Base-by-base conservation (phyloP, 2,888 invertebrate species). In the Oscheius sp. region DNA sequence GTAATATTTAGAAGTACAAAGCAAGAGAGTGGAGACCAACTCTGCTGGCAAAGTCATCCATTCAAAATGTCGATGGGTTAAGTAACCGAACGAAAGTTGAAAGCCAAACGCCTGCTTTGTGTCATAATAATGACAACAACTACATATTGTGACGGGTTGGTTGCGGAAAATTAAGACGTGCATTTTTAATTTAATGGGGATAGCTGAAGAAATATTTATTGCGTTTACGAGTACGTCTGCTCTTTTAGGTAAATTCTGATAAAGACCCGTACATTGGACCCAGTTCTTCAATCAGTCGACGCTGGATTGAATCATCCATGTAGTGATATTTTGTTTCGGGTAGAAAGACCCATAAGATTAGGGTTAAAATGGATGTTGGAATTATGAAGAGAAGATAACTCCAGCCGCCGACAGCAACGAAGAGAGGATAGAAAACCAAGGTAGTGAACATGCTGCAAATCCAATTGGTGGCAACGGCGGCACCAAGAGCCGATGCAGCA, bases 391-490 rank as follows among this genome's bases (percentile, higher is more conserved):
- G 59, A 17, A 82, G 38, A 69, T 82, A 83, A 56, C 80, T 80
- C 78, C 80, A 83, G 41, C 83, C 83, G 14, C 83, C 83, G 12
- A 82, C 62, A 1, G 71, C 59, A 14, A 41, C 41, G 41, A 24
- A 24, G n/a, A 82, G 38, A 1, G 83, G 83, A 67, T 83, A 83
- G 47, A 77, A 83, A 47, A 77, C 49, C 8, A 83, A 56, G 1
- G 80, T 83, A 0, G 82, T 82, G 22, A 82, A 30, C 41, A 79
- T 72, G 1, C 77, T 78, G 38, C 73, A 74, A 2, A 81, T 51
- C 82, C 83, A 83, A 54, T 83, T 83, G 8, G 71, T 67, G 8
- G 82, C 83, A 5, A 83, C 82, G 0, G 82, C 74, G 2, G 72
- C 68, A 4, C 82, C 78, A 26, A 77, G 50, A 41, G 75, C 70